Conservation (phyloP, 1,140 invertebrate genomes). For the Oppia nitens region DNA sequence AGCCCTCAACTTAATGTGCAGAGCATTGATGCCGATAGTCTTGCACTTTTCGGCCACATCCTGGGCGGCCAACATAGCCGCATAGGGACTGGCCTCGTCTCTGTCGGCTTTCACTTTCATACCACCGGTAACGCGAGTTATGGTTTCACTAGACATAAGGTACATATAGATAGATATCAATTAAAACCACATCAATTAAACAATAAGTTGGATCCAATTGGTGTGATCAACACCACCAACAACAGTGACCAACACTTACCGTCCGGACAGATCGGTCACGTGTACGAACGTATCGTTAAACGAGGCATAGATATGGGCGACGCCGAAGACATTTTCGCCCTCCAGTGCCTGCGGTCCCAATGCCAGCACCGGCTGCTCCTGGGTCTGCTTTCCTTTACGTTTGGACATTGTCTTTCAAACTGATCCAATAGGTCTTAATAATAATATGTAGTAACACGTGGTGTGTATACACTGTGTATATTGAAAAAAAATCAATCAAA, state of each 20-base stretch:
- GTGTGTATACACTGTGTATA: too few relatives aligned
- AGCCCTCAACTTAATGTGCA: constrained; percentile 94
- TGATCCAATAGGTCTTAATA: constrained; percentile 48
- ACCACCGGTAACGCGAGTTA: constrained; percentile 92
- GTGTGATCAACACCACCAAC: background rate
- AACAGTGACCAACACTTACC: constrained; percentile 31
- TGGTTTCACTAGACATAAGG: constrained; percentile 61
- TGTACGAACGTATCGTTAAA: constrained; percentile 99
- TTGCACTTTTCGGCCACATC: constrained; percentile 99
- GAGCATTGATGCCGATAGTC: constrained; percentile 81
- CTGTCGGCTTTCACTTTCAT: constrained; percentile 99
- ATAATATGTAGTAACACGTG: background rate
- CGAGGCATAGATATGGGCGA: constrained; percentile 97
- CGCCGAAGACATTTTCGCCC: constrained; percentile 94
- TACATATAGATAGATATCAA: too few relatives aligned
- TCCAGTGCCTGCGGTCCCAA: constrained; percentile 92
- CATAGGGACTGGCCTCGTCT: constrained; percentile 98
- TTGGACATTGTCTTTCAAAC: too few relatives aligned
- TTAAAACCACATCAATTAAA: constrained; percentile 3
- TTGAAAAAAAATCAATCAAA: too few relatives aligned
- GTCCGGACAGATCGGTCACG: constrained; percentile 95
- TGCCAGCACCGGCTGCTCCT: constrained; percentile 77
- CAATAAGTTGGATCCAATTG: background rate
- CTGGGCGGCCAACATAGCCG: constrained; percentile 99
- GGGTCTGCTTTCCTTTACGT: constrained; percentile 90